Evolutionary conservation across 2,113 vertebrate genomes (phyloP).

Genomic region (Climacteris rufus): DNA sequence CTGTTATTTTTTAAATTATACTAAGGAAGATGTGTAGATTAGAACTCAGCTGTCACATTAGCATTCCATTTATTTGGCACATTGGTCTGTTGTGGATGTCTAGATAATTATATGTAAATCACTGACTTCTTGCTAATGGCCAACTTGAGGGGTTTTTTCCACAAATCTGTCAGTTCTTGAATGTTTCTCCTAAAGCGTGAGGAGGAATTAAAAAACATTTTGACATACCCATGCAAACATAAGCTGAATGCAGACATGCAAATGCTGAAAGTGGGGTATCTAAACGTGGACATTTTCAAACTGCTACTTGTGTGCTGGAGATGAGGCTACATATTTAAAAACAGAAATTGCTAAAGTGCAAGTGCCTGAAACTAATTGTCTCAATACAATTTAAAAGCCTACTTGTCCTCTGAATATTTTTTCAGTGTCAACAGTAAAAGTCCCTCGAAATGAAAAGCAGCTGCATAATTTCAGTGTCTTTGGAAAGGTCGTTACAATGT

Average conservation of each 20-base stretch:
- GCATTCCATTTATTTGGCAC: neutral
- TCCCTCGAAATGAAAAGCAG: neutral
- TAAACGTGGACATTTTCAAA: neutral
- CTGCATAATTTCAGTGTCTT: neutral
- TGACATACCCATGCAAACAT: neutral
- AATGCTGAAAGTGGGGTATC: neutral
- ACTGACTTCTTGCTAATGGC: slow-evolving; percentile 25
- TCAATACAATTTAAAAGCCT: neutral
- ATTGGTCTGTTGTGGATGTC: neutral
- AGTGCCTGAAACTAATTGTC: neutral
- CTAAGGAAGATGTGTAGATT: neutral
- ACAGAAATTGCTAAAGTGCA: neutral
- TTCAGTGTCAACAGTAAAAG: neutral
- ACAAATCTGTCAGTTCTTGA: neutral
- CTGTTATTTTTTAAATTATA: neutral
- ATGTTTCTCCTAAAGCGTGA: neutral
- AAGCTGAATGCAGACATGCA: neutral
- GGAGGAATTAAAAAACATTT: neutral
- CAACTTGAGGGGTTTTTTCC: neutral
- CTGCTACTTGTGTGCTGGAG: neutral
- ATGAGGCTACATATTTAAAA: neutral
- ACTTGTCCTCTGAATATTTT: neutral
- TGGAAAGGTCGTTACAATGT: neutral
- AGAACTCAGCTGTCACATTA: slow-evolving; percentile 10
- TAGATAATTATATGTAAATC: neutral